Percentiles rank a stretch among this genome's conserved stretches.
These are phyloP conservation scores for Pachymerium ferrugineum DNA, from an alignment of 2,888 invertebrate species.

Conservation along the genomic window DNA sequence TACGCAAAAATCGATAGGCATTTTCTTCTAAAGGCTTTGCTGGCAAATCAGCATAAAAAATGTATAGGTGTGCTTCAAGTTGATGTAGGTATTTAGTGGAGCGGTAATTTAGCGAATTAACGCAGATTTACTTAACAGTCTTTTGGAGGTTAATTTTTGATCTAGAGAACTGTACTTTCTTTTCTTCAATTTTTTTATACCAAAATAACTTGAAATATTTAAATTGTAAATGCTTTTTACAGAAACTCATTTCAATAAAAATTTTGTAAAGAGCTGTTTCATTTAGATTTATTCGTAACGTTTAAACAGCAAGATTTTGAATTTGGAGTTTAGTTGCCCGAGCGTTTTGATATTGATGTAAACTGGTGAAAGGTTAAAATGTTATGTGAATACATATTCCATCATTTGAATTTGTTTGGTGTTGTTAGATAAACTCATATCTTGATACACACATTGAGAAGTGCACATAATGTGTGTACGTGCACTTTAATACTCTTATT, in stretches of 20 bases:
- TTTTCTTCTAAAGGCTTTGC: slow-evolving; percentile 13
- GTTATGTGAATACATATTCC: slow-evolving; percentile 6
- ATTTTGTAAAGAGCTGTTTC: no score
- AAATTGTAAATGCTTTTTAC: no score
- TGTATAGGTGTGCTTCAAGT: slow-evolving; percentile 9
- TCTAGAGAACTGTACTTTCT: neutral
- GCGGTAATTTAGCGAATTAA: slow-evolving; percentile 10
- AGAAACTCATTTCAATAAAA: no score
- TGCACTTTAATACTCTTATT: slow-evolving; percentile 1
- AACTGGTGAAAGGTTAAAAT: neutral
- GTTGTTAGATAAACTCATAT: slow-evolving; percentile 5
- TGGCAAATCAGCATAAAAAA: slow-evolving; percentile 15
- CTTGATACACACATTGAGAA: slow-evolving; percentile 7
- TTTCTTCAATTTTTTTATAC: neutral
- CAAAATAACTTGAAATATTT: neutral
- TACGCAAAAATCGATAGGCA: neutral
- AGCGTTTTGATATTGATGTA: neutral
- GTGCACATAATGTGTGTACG: neutral
- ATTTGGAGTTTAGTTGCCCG: neutral
- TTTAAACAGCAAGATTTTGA: no score
- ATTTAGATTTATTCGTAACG: neutral
- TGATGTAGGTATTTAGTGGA: slow-evolving; percentile 4
- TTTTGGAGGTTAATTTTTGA: neutral
- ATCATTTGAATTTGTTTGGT: neutral
- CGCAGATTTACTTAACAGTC: slow-evolving; percentile 4